phyloP scores from a whole-genome alignment of 1,140 invertebrate species.

The Drosophila parabipectinata region DNA sequence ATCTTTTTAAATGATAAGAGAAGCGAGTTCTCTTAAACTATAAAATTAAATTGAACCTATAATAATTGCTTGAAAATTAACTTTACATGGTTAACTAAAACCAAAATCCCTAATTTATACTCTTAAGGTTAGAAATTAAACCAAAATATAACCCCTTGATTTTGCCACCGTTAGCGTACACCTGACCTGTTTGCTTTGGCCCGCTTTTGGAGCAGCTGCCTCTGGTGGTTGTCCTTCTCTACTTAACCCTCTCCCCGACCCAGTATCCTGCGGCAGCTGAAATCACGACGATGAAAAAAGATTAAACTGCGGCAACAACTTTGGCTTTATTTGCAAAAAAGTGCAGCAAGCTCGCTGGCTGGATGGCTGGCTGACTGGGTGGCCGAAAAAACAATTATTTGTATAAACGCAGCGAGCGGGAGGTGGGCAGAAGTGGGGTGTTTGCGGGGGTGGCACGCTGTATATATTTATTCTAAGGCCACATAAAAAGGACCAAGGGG shows the following conservation, averaged over 20 bases:
- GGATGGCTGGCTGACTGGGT: slow-evolving; percentile 47
- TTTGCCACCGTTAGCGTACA: slow-evolving; percentile 32
- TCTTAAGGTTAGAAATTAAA: background rate
- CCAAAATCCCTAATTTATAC: background rate
- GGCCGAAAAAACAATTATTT: slow-evolving; percentile 78
- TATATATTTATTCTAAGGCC: slow-evolving; percentile 74
- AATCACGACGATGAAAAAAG: slow-evolving; percentile 53
- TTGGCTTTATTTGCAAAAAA: slow-evolving; percentile 55
- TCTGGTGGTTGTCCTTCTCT: slow-evolving; percentile 10
- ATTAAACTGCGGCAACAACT: slow-evolving; percentile 71
- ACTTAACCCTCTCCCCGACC: slow-evolving; percentile 1
- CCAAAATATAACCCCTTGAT: background rate
- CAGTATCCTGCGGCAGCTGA: slow-evolving; percentile 28
- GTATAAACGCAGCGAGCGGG: slow-evolving; percentile 40
- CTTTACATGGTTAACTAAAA: too few relatives aligned
- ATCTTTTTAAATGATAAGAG: too few relatives aligned
- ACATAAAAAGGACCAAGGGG: slow-evolving; percentile 12
- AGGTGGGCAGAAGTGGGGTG: background rate
- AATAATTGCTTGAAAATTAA: too few relatives aligned
- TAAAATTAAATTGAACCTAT: too few relatives aligned
- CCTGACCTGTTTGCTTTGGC: slow-evolving; percentile 43
- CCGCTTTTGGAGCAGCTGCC: slow-evolving; percentile 31
- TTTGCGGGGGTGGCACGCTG: slow-evolving; percentile 21
- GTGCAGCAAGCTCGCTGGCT: slow-evolving; percentile 45
- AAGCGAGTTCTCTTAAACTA: too few relatives aligned